A percentile compares a stretch with the other conserved stretches of the same genome.
Conservation (phyloP, 2,113 vertebrate genomes). For the Oreochromis tanganicae region DNA sequence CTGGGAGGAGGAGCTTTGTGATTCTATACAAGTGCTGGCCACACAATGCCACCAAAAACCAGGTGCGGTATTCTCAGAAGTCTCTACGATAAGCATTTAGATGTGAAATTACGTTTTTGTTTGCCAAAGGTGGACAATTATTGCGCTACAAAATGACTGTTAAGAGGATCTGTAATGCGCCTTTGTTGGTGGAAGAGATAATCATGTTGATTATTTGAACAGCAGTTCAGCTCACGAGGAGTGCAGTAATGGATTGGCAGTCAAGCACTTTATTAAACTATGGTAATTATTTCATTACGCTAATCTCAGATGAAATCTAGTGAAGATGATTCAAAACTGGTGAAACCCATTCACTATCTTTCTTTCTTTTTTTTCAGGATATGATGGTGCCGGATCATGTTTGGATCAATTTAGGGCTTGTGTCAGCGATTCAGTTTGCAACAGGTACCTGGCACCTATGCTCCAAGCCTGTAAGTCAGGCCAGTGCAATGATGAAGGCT, state of each 20-base stretch:
- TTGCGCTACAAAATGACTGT: background rate
- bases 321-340: background rate
- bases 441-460: slow-evolving; percentile 75
- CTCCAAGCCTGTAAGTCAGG: slow-evolving; percentile 73
- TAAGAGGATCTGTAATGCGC: background rate
- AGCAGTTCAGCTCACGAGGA: slow-evolving; percentile 54
- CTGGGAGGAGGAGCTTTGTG: slow-evolving; percentile 67
- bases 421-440: slow-evolving; percentile 79
- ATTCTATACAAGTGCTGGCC: slow-evolving; percentile 59
- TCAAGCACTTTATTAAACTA: slow-evolving; percentile 65
- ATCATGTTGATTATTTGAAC: slow-evolving; percentile 39
- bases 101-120: slow-evolving; percentile 32
- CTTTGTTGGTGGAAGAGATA: background rate
- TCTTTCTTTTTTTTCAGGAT: slow-evolving; percentile 54
- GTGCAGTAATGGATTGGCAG: slow-evolving; percentile 66
- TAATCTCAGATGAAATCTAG: background rate
- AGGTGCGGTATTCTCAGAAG: slow-evolving; percentile 70
- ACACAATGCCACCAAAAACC: slow-evolving; percentile 66
- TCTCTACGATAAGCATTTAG: background rate
- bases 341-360: background rate
- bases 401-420: slow-evolving; percentile 74
- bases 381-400: slow-evolving; percentile 68
- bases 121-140: slow-evolving; percentile 25
- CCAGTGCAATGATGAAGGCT: slow-evolving; percentile 71
- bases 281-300: slow-evolving; percentile 54